Base-by-base conservation (phyloP, 2,888 invertebrate species). In the Marasmarcha lunaedactyla region DNA sequence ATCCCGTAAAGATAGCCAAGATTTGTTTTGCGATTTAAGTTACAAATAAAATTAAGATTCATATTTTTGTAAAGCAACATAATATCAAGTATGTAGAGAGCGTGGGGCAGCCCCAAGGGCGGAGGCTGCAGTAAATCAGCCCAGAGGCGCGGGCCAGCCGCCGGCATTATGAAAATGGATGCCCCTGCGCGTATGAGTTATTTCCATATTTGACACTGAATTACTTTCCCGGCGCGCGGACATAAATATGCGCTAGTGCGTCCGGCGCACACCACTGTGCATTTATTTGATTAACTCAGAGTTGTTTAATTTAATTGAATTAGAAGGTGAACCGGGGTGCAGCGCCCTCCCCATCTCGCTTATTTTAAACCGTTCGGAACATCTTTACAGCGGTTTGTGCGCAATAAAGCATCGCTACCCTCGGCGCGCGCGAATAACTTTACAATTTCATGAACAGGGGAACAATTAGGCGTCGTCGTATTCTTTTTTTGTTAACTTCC, bases 211-310 rank as follows among this genome's bases (percentile, higher is more conserved):
- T 81, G 83, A 79, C 79, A 81, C 78, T 70, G 81, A 81, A 83
- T 83, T 83, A 83, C 83, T 83, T 83, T 83, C 74, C 68, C 71
- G 78, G 79, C 81, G 79, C 78, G 81, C 77, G 70, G 76, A 79
- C 81, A 83, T 83, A 83, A 81, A 81, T 77, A 78, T 55, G 52
- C 63, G 61, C 53, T 51, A 51, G 56, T 44, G 49, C 54, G 46
- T 47, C 43, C 42, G 46, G 35, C 43, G 45, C 56, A 59, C 55
- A 67, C 76, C 71, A 67, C 66, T 63, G 59, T 71, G 74, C 83
- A 83, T 83, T 84, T 84, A 84, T 84, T 84, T 84, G 84, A 84
- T 84, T 84, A 84, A 84, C 81, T 81, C 71, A 58, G 79, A 81
- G 81, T 83, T 84, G 79, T 83, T 84, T 84, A 84, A 83, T 84